Percentiles rank a stretch among this genome's conserved stretches.
These are phyloP conservation scores for Hystrix cristata DNA, from an alignment of 2,113 vertebrate species.

Conservation along the genomic window DNA sequence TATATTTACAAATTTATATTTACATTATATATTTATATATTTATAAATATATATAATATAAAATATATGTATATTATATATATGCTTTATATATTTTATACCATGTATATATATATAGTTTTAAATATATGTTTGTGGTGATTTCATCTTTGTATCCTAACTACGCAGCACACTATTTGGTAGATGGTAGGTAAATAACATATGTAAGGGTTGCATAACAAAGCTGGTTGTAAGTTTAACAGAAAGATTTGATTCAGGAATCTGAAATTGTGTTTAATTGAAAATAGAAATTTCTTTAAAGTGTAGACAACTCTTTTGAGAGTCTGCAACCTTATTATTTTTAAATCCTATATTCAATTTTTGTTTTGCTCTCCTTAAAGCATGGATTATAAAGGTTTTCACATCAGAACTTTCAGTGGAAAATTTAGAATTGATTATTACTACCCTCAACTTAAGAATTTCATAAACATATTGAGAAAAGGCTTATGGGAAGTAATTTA, in stretches of 20 bases:
- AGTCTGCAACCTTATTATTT: neutral
- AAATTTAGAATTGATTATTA: constrained; percentile 42
- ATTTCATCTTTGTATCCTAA: constrained; percentile 2
- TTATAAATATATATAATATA: neutral
- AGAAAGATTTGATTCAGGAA: neutral
- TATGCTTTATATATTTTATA: neutral
- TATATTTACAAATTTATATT: neutral
- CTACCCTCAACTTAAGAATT: constrained; percentile 42
- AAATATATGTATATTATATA: neutral
- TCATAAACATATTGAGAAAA: neutral
- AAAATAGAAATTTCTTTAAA: neutral
- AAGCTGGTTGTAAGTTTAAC: neutral
- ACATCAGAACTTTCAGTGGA: neutral
- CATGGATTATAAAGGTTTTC: neutral
- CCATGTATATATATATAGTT: neutral
- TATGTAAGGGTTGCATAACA: neutral
- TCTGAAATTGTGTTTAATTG: neutral
- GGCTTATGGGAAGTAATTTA: constrained; percentile 30
- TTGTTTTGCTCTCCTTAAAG: constrained; percentile 1
- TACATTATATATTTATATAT: neutral
- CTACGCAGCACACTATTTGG: neutral
- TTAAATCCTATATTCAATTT: constrained; percentile 11
- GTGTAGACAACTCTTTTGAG: neutral
- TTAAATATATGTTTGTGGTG: neutral
- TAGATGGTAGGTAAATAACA: neutral